Conservation (phyloP, 2,113 vertebrate genomes). For the Platycercus adscitus region DNA sequence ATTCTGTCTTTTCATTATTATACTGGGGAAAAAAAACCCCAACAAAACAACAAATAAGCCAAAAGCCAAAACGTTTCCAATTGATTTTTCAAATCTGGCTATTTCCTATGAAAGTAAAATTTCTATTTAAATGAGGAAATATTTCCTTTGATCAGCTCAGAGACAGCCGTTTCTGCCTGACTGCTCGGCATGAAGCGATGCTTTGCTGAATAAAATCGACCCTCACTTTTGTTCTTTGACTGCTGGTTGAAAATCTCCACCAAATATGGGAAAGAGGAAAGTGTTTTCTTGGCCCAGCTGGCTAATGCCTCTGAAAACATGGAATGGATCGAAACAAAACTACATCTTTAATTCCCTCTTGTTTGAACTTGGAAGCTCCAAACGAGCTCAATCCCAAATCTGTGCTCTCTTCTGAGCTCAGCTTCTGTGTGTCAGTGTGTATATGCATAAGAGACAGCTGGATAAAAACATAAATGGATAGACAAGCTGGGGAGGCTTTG, state of each 20-base stretch:
- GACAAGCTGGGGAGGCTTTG: background rate
- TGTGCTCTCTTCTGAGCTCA: background rate
- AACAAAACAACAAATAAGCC: background rate
- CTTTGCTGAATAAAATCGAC: background rate
- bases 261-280: slow-evolving; percentile 34
- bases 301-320: background rate
- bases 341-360: background rate
- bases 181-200: background rate
- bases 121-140: background rate
- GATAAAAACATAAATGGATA: background rate
- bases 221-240: background rate
- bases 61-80: background rate
- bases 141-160: background rate
- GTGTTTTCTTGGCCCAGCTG: background rate
- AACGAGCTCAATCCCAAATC: background rate
- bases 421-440: background rate
- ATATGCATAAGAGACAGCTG: background rate
- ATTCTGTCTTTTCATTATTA: background rate
- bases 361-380: background rate
- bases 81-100: background rate
- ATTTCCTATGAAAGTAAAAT: background rate
- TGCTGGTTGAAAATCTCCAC: background rate
- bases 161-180: background rate
- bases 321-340: background rate
- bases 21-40: background rate